Percentiles rank a stretch among this genome's conserved stretches.
Evolutionary conservation across 2,888 invertebrate genomes (phyloP).

Genomic region (Tachystola acroxantha): DNA sequence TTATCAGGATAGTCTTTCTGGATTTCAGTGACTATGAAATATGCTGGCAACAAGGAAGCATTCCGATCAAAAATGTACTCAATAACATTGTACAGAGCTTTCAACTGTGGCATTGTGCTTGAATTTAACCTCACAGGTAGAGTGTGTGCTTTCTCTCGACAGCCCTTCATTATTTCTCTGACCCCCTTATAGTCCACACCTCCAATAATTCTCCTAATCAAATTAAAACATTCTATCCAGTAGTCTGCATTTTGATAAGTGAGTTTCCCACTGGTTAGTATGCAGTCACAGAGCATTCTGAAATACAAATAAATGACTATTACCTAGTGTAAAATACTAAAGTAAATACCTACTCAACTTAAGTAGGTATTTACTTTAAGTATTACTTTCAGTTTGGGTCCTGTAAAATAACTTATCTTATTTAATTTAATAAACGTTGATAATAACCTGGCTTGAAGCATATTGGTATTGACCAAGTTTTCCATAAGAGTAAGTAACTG

Average conservation of each 20-base stretch:
- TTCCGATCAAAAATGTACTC: slow-evolving; percentile 95
- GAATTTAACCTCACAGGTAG: slow-evolving; percentile 89
- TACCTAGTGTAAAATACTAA: slow-evolving; percentile 1
- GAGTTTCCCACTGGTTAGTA: slow-evolving; percentile 91
- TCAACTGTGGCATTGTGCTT: slow-evolving; percentile 88
- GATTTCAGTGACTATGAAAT: slow-evolving; percentile 96
- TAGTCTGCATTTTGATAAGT: slow-evolving; percentile 88
- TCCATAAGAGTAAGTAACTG: slow-evolving; percentile 87
- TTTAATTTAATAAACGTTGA: no score
- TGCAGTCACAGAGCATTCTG: slow-evolving; percentile 91
- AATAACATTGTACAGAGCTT: slow-evolving; percentile 89
- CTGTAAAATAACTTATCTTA: no score
- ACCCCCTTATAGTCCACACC: slow-evolving; percentile 98
- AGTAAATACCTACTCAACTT: no score
- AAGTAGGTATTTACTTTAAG: no score
- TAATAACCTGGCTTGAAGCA: slow-evolving; percentile 87
- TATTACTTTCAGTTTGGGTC: no score
- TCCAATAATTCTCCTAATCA: slow-evolving; percentile 91
- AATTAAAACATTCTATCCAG: slow-evolving; percentile 92
- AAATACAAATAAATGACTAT: slow-evolving; percentile 21
- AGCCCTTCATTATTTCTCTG: slow-evolving; percentile 94
- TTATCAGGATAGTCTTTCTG: slow-evolving; percentile 91
- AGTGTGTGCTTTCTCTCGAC: slow-evolving; percentile 91
- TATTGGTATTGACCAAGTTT: slow-evolving; percentile 83
- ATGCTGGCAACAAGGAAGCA: slow-evolving; percentile 94